phyloP scores from a whole-genome alignment of 2,797 vertebrate species.

The Pachyuromys duprasi region DNA sequence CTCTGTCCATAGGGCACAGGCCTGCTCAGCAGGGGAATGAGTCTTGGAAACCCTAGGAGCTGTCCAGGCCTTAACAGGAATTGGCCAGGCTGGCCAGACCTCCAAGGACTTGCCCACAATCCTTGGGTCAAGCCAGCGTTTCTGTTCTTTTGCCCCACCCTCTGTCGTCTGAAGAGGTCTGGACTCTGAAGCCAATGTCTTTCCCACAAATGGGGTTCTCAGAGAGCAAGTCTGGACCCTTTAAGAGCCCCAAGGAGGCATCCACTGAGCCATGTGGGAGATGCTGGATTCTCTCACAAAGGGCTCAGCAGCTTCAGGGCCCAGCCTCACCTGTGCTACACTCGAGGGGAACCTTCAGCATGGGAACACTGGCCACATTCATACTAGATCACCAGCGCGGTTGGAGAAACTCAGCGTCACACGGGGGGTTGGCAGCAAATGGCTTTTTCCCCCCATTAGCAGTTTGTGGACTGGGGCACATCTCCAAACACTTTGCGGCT shows the following conservation, averaged over 20 bases:
- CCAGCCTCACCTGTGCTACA: background rate
- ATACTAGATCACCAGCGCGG: background rate
- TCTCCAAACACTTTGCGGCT: conserved; percentile 60
- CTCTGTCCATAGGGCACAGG: conserved; percentile 34
- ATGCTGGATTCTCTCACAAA: background rate
- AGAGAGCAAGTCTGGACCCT: background rate
- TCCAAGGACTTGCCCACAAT: conserved; percentile 58
- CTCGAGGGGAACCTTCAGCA: background rate
- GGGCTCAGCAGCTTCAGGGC: background rate
- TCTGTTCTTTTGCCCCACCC: conserved; percentile 21
- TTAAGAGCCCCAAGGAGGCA: conserved; percentile 41
- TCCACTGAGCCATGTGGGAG: background rate
- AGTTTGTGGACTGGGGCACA: conserved; percentile 53
- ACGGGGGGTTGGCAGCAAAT: conserved; percentile 56
- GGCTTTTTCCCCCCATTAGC: conserved; percentile 50
- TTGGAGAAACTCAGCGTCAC: conserved; percentile 53
- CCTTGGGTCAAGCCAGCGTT: background rate
- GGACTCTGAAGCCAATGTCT: conserved; percentile 48
- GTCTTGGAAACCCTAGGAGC: conserved; percentile 75
- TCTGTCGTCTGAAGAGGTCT: conserved; percentile 32
- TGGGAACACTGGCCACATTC: background rate
- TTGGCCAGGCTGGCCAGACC: conserved; percentile 3
- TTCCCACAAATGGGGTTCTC: conserved; percentile 64
- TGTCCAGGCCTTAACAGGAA: conserved; percentile 85
- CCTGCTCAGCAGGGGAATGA: conserved; percentile 62